Evolutionary conservation across 2,797 vertebrate genomes (phyloP), one percentile per base, ranked within the genome.

Genomic region (Naso thynnoides): DNA sequence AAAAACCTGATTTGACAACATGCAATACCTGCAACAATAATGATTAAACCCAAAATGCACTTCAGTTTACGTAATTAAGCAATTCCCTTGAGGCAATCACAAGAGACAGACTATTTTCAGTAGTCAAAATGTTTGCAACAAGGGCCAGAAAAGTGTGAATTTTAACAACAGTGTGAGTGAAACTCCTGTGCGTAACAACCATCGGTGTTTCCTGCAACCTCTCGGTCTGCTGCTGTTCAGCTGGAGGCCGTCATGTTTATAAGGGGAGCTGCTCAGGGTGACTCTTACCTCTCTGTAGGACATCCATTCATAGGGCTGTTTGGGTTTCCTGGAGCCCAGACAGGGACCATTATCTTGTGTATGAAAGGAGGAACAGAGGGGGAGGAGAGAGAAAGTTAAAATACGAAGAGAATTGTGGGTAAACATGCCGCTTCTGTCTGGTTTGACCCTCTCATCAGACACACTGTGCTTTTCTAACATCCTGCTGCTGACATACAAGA

Each of bases 231-330:
- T 33, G 21, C 19, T 44, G 39, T 63, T 23, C 4, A 65, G 16
- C 27, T 23, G 38, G n/a, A 48, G 41, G 14, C 45, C 3, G 3
- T n/a, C 4, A 23, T 53, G 53, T 48, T 57, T 78, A 55, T 16
- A 23, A 33, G 21, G 29, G 7, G 41, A 55, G 58, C 19, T 23
- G 29, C 8, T 64, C 27, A 6, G 44, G 8, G 26, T n/a, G 53
- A 49, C 58, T 50, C 93, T 88, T 80, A 98, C 98, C 94, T 98
- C 94, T 78, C 92, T 93, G 82, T 98, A 99, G 27, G 96, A 95
- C 50, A 97, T 92, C 97, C 97, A 99, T 63, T 98, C 95, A 61
- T 98, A 99, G 0, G 96, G 95, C 80, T 98, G 94, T 76, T 97
- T 94, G 50, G 96, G 96, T 84, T 97, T 97, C 79, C 97, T 96